Evolutionary conservation across 2,113 vertebrate species (phyloP), one percentile per base, ranked within the genome.

Genomic region (Bagarius yarrelli): DNA sequence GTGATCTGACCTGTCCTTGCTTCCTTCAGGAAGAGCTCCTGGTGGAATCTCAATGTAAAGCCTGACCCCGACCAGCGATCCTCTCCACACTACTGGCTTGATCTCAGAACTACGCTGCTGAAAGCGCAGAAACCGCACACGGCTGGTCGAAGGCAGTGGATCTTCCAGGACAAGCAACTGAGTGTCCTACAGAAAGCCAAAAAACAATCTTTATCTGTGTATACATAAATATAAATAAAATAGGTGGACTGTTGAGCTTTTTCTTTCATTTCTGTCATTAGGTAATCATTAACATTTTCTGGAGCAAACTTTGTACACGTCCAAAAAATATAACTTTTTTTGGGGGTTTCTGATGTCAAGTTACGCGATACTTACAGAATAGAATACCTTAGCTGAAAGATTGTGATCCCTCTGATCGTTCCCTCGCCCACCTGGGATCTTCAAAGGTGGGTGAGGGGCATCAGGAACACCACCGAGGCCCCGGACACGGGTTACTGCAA

Each of bases 391-490:
- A 93, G 97, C 97, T 95, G 97, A 95, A 97, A 97, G 97, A 98
- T 93, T 97, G 96, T 94, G 97, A 99, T 99, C 98, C 98, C 98
- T 93, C 92, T 97, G 95, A 94, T 96, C 95, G 94, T 98, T 95
- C 96, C 98, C 98, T 98, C 98, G 97, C 97, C 98, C 98, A 99
- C 97, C 98, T 97, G 97, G 98, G 98, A 99, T 99, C 98, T 97
- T 99, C 95, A 97, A 95, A 94, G 96, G 97, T 99, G 98, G 98
- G 98, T 93, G 98, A 99, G 98, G 98, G 97, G 93, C 97, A 98
- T 99, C 98, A 99, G 98, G 98, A 99, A 93, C 98, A 98, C 97
- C 96, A 99, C 98, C 90, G 96, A 99, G 97, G 97, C 96, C 98
- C 97, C 72, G 96, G 96, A 98, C 97, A 96, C 94, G 91, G 96